Conservation (phyloP, 2,888 invertebrate species). For the Notocelia uddmanniana region DNA sequence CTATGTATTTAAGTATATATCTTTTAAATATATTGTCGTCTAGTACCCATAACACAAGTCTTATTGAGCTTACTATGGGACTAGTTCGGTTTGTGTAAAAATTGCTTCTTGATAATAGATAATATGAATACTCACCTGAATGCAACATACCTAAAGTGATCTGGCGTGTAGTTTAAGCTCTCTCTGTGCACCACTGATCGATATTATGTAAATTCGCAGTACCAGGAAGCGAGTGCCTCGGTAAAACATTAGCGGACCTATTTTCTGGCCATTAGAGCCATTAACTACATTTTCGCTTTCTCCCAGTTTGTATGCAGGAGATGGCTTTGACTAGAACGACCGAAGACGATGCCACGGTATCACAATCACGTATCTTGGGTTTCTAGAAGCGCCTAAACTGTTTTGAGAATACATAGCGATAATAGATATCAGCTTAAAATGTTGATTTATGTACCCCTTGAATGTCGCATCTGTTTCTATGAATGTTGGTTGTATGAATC, state of each 20-base stretch:
- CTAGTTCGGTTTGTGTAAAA: too few relatives aligned
- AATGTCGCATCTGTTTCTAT: too few relatives aligned
- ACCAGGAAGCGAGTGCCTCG: slow-evolving; percentile 22
- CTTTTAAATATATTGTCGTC: too few relatives aligned
- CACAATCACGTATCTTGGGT: not conserved
- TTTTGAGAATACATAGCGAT: not conserved
- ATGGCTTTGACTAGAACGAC: slow-evolving; percentile 55
- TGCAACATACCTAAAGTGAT: not conserved
- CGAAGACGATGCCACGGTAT: slow-evolving; percentile 12
- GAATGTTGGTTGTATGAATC: too few relatives aligned
- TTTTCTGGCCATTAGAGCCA: slow-evolving; percentile 23
- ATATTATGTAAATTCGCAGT: slow-evolving; percentile 21
- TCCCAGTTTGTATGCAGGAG: slow-evolving; percentile 55
- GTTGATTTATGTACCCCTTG: too few relatives aligned
- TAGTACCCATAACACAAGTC: too few relatives aligned
- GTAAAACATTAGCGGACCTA: slow-evolving; percentile 25
- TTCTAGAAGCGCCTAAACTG: slow-evolving; percentile 1
- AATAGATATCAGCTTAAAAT: too few relatives aligned
- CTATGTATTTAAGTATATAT: too few relatives aligned
- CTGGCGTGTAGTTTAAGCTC: not conserved
- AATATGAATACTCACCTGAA: too few relatives aligned
- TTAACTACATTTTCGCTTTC: slow-evolving; percentile 54
- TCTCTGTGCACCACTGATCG: slow-evolving; percentile 11
- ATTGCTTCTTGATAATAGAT: too few relatives aligned
- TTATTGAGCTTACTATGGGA: too few relatives aligned